Conservation (phyloP, 1,140 invertebrate genomes). For the Ericerus pela region DNA sequence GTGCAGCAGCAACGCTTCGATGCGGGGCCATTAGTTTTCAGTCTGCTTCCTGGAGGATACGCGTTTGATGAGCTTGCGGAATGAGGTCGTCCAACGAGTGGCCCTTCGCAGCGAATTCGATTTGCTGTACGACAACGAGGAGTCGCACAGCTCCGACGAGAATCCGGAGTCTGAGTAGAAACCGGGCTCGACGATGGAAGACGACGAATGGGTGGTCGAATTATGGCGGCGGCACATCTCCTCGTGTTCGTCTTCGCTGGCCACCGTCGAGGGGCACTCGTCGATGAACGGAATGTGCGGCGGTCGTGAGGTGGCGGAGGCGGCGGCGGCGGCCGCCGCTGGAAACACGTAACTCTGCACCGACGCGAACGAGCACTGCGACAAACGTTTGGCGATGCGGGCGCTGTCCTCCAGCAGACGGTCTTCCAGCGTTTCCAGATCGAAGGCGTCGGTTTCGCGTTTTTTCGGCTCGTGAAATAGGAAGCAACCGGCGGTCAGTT, state of each 20-base stretch:
- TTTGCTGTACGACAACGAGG: conserved; percentile 23
- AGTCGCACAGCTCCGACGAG: conserved; percentile 26
- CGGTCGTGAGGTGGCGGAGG: conserved; percentile 19
- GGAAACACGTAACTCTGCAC: conserved; percentile 13
- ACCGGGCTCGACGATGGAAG: conserved; percentile 29
- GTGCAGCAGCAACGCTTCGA: no score
- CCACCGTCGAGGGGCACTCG: conserved; percentile 24
- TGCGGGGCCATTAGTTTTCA: neutral
- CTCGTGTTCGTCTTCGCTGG: conserved; percentile 30
- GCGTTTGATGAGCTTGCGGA: conserved; percentile 36
- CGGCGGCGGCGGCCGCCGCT: conserved; percentile 15
- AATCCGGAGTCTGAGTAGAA: conserved; percentile 40
- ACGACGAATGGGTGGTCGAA: conserved; percentile 20
- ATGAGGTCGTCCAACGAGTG: conserved; percentile 39
- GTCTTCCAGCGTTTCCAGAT: neutral
- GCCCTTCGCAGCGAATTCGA: conserved; percentile 29
- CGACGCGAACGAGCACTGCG: conserved; percentile 16
- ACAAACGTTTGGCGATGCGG: conserved; percentile 19
- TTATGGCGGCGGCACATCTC: conserved; percentile 27
- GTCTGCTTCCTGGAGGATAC: conserved; percentile 27
- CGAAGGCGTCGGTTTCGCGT: neutral
- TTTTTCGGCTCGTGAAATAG: neutral
- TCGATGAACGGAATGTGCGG: conserved; percentile 27
- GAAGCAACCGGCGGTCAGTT: neutral
- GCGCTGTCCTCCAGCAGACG: conserved; percentile 18